Percentiles rank a stretch among this genome's conserved stretches.
These are phyloP conservation scores for Paradoxurus hermaphroditus DNA, from an alignment of 2,113 vertebrate genomes.

Conservation along the genomic window DNA sequence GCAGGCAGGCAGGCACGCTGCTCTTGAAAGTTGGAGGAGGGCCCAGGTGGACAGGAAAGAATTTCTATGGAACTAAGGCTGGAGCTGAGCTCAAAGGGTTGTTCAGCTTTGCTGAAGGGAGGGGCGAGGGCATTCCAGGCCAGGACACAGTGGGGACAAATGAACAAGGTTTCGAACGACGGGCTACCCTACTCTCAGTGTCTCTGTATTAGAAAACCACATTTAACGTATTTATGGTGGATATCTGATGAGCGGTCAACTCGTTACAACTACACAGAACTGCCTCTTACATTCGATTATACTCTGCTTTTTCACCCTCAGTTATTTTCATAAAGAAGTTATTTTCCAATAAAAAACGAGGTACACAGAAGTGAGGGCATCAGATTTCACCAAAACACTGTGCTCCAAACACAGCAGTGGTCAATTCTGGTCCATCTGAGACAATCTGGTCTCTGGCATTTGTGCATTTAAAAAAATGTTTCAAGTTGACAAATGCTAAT, in stretches of 20 bases:
- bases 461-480: slow-evolving; percentile 33
- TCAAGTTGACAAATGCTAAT: slow-evolving; percentile 26
- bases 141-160: not conserved
- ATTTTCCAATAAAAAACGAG: slow-evolving; percentile 8
- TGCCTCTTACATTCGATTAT: not conserved
- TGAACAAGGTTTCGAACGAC: not conserved
- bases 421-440: slow-evolving; percentile 53
- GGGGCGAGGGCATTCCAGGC: not conserved
- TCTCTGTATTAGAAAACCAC: not conserved
- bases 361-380: not conserved
- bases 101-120: not conserved
- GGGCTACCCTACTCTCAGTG: not conserved
- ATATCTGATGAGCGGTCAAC: not conserved
- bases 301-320: not conserved
- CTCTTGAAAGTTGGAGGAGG: not conserved
- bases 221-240: not conserved
- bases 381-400: not conserved
- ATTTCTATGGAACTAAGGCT: not conserved
- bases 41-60: too few relatives aligned
- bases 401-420: not conserved
- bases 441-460: slow-evolving; percentile 37
- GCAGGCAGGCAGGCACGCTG: too few relatives aligned
- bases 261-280: not conserved
- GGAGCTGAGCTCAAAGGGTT: not conserved
- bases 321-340: slow-evolving; percentile 36